These are phyloP conservation scores for Frankliniella fusca DNA, from an alignment of 2,888 invertebrate genomes.

Conservation along the genomic window DNA sequence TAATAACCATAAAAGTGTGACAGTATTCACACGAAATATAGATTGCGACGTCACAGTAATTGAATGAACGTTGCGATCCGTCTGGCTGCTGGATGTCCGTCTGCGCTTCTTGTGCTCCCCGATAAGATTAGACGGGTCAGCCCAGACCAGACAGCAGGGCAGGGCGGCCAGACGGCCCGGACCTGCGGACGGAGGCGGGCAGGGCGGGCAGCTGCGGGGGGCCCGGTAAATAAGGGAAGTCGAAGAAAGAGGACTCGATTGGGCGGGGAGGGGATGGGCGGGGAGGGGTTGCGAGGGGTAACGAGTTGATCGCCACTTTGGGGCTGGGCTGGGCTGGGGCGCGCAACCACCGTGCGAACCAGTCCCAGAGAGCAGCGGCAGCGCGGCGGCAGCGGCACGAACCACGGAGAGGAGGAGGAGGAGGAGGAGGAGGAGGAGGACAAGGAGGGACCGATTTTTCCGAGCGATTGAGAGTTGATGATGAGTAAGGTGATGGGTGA, in stretches of 20 bases:
- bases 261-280: neutral
- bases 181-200: neutral
- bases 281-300: neutral
- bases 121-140: too few species aligned
- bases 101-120: neutral
- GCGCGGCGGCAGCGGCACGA: neutral
- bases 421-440: too few species aligned
- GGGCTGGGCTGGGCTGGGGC: neutral
- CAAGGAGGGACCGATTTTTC: neutral
- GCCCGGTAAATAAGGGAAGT: neutral
- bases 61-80: too few species aligned
- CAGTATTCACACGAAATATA: too few species aligned
- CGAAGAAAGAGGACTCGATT: neutral
- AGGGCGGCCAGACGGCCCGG: neutral
- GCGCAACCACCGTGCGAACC: neutral
- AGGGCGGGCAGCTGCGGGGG: neutral
- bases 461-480: neutral
- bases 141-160: neutral
- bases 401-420: too few species aligned
- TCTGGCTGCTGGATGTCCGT: too few species aligned
- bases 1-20: too few species aligned
- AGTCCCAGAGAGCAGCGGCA: neutral
- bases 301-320: neutral
- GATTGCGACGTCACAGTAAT: too few species aligned
- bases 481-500: neutral